Conservation (phyloP, 2,797 vertebrate genomes). For the Sebastes cheni region DNA sequence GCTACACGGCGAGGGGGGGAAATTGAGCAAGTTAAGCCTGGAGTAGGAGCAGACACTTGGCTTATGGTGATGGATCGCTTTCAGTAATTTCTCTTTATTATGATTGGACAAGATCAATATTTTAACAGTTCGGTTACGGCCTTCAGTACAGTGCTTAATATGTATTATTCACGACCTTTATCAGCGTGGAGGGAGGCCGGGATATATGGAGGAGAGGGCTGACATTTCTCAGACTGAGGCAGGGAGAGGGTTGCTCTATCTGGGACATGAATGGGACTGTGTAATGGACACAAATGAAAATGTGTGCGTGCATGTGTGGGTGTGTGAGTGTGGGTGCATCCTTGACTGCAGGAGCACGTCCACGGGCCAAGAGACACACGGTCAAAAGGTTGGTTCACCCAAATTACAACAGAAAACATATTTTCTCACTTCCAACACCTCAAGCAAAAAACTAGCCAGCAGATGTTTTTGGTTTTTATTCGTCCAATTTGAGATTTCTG, state of each 20-base stretch:
- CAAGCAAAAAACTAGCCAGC: not conserved
- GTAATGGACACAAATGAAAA: constrained; percentile 67
- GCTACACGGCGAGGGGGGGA: constrained; percentile 60
- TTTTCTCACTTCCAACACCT: constrained; percentile 14
- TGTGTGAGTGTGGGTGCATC: constrained; percentile 26
- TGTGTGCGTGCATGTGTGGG: constrained; percentile 22
- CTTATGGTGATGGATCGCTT: constrained; percentile 81
- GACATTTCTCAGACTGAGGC: constrained; percentile 64
- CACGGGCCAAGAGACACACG: constrained; percentile 11
- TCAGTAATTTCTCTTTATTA: constrained; percentile 85
- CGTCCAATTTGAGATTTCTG: not conserved
- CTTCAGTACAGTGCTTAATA: constrained; percentile 79
- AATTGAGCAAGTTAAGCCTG: constrained; percentile 78
- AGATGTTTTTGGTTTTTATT: not conserved
- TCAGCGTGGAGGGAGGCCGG: constrained; percentile 55
- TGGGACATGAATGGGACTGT: constrained; percentile 63
- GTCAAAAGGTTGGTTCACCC: constrained; percentile 9
- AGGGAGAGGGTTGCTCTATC: constrained; percentile 52
- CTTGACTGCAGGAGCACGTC: constrained; percentile 15
- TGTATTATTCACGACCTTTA: constrained; percentile 85
- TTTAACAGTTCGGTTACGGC: constrained; percentile 83
- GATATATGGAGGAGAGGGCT: constrained; percentile 39
- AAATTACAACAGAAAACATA: constrained; percentile 18
- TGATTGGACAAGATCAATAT: constrained; percentile 87
- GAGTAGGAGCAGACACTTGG: constrained; percentile 66